phyloP scores from a whole-genome alignment of 2,888 invertebrate species.

The Drosophila barbarae region DNA sequence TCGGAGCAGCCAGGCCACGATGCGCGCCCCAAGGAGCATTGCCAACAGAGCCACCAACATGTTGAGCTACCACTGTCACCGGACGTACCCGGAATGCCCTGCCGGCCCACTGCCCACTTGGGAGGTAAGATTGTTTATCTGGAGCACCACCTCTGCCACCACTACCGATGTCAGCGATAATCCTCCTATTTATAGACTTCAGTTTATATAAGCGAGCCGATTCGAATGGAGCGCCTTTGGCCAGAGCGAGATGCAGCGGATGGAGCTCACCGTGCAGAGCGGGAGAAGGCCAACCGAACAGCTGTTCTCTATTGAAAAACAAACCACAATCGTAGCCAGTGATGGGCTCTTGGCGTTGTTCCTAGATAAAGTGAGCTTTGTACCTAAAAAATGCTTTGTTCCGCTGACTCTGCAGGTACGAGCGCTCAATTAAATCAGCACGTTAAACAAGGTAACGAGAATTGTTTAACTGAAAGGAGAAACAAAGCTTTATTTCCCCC shows the following conservation, averaged over 20 bases:
- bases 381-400: background rate
- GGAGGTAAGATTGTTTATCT: background rate
- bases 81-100: background rate
- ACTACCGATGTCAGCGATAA: background rate
- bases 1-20: slow-evolving; percentile 36
- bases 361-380: slow-evolving; percentile 5
- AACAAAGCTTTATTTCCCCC: background rate
- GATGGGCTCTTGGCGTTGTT: background rate
- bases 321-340: background rate
- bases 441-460: background rate
- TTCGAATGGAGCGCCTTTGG: slow-evolving; percentile 20
- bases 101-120: background rate
- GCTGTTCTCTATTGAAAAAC: slow-evolving; percentile 7
- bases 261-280: slow-evolving; percentile 10
- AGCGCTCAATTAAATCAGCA: background rate
- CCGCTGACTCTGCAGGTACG: background rate
- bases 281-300: slow-evolving; percentile 12
- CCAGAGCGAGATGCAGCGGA: background rate
- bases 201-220: slow-evolving; percentile 23
- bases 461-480: background rate
- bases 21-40: slow-evolving; percentile 9
- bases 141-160: background rate
- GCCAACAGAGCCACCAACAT: slow-evolving; percentile 37
- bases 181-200: slow-evolving; percentile 15
- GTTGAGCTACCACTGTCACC: background rate